Conservation (phyloP, 2,888 invertebrate species). For the Aromia moschata region DNA sequence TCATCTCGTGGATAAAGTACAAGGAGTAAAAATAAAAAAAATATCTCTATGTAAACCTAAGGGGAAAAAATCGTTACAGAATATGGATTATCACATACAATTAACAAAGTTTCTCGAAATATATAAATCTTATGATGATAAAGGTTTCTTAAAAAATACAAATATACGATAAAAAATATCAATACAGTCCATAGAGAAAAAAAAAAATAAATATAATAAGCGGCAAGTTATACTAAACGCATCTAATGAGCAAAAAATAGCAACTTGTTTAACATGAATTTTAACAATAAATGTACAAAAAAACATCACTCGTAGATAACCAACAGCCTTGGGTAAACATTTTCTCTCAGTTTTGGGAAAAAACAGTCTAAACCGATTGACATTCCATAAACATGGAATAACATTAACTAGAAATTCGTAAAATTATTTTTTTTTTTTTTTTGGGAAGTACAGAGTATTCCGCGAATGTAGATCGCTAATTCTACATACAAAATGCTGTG, state of each 20-base stretch:
- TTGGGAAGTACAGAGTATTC: conserved; percentile 36
- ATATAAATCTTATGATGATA: conserved; percentile 26
- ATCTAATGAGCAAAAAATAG: conserved; percentile 10
- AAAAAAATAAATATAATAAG: conserved; percentile 19
- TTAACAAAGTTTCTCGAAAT: conserved; percentile 26
- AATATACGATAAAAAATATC: conserved; percentile 27
- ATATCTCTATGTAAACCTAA: conserved; percentile 18
- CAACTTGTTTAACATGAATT: conserved; percentile 30
- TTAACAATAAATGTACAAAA: conserved; percentile 35
- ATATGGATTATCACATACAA: conserved; percentile 35
- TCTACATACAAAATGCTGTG: not conserved
- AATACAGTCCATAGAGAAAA: conserved; percentile 28
- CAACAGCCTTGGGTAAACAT: conserved; percentile 32
- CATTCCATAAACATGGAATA: conserved; percentile 20
- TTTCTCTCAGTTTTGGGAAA: conserved; percentile 8
- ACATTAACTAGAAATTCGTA: conserved; percentile 24
- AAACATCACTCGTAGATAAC: conserved; percentile 30
- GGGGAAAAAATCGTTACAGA: conserved; percentile 21
- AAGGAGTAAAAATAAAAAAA: conserved; percentile 20
- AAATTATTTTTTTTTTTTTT: conserved; percentile 27
- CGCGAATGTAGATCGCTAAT: conserved; percentile 5
- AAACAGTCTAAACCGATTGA: conserved; percentile 27
- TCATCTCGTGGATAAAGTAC: conserved; percentile 25
- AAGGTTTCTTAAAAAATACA: conserved; percentile 24
- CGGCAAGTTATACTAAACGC: conserved; percentile 25